Conservation (phyloP, 2,888 invertebrate species). For the Mesorhabditis spiculigera region DNA sequence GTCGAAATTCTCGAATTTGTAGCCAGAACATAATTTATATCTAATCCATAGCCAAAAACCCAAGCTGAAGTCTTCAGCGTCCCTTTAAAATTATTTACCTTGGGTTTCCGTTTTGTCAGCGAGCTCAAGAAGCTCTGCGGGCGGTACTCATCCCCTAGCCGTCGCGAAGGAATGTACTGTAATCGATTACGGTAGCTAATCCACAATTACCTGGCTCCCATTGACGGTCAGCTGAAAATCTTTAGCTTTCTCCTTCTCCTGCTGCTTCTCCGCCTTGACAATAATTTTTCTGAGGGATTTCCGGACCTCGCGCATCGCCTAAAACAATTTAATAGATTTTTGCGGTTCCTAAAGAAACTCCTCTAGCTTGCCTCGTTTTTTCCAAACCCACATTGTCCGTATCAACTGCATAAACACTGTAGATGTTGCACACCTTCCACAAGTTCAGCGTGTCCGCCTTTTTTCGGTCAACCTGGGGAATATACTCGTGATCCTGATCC, state of each 20-base stretch:
- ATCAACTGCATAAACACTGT: slow-evolving; percentile 15
- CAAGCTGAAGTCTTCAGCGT: no score
- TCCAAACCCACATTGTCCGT: slow-evolving; percentile 11
- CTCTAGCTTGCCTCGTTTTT: not conserved
- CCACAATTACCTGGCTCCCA: not conserved
- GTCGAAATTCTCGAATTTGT: no score
- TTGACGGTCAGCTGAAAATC: slow-evolving; percentile 4
- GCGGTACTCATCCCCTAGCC: not conserved
- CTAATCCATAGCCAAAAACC: no score
- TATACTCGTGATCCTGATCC: no score
- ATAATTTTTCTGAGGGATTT: not conserved
- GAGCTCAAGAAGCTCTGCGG: not conserved
- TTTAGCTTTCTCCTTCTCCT: slow-evolving; percentile 4
- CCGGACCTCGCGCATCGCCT: not conserved
- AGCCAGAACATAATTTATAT: no score
- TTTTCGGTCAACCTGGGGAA: slow-evolving; percentile 8
- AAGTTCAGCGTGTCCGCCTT: slow-evolving; percentile 16
- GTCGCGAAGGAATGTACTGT: not conserved
- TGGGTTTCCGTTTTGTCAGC: not conserved
- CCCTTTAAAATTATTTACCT: no score
- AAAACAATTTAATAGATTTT: not conserved
- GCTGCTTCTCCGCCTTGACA: not conserved
- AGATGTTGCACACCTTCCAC: slow-evolving; percentile 18
- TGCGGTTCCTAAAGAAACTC: not conserved
- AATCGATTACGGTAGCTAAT: not conserved